Evolutionary conservation across 1,140 invertebrate species (phyloP).

Genomic region (Adelges cooleyi): DNA sequence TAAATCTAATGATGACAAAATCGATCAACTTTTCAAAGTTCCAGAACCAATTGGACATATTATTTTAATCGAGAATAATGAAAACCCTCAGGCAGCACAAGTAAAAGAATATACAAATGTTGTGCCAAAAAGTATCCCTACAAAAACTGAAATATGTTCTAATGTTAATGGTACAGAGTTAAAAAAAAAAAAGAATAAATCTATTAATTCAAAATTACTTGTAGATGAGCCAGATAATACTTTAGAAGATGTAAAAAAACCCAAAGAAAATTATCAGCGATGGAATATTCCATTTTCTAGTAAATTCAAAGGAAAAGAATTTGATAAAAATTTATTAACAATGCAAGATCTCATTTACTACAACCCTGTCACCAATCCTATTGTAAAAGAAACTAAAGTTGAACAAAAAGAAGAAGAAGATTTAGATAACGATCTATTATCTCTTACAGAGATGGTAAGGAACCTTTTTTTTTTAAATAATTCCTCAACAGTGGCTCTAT

Average conservation of each 20-base stretch:
- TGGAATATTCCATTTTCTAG: slow-evolving; percentile 22
- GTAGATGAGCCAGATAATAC: not conserved
- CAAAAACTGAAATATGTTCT: not conserved
- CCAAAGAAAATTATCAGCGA: slow-evolving; percentile 19
- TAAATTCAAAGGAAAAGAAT: slow-evolving; percentile 29
- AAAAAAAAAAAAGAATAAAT: not conserved
- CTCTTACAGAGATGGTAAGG: too few species aligned
- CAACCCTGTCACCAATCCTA: slow-evolving; percentile 63
- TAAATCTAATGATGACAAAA: not conserved
- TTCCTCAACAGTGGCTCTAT: too few species aligned
- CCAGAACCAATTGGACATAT: not conserved
- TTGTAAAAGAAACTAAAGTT: slow-evolving; percentile 37
- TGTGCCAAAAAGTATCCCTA: not conserved
- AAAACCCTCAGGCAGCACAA: not conserved
- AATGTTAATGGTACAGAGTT: not conserved
- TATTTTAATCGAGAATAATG: slow-evolving; percentile 14
- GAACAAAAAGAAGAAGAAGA: slow-evolving; percentile 24
- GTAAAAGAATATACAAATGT: not conserved
- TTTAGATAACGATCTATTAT: slow-evolving; percentile 9
- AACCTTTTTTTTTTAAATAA: too few species aligned
- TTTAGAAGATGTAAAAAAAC: slow-evolving; percentile 15
- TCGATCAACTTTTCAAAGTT: not conserved
- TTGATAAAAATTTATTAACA: slow-evolving; percentile 44
- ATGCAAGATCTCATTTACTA: slow-evolving; percentile 87
- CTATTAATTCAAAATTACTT: not conserved